Evolutionary conservation across 2,113 vertebrate genomes (phyloP).

Genomic region (Eidolon helvum): DNA sequence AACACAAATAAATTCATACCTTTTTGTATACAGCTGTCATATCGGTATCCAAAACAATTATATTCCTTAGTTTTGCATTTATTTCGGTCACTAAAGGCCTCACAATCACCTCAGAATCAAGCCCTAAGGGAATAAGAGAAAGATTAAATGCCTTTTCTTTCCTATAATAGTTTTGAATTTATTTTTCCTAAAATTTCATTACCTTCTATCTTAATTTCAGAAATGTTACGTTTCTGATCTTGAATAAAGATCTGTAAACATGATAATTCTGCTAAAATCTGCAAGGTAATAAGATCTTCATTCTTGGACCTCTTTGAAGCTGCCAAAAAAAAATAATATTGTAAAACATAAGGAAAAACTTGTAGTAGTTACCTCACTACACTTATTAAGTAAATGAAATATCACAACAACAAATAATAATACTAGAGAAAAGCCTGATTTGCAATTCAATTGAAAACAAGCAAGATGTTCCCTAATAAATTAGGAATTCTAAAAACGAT

Average conservation of each 20-base stretch:
- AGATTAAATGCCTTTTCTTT: background rate
- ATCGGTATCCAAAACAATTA: slow-evolving; percentile 93
- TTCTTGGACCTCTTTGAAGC: slow-evolving; percentile 88
- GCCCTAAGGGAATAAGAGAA: slow-evolving; percentile 82
- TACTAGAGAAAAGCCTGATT: background rate
- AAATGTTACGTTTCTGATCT: slow-evolving; percentile 91
- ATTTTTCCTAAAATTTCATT: slow-evolving; percentile 56
- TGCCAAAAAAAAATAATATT: slow-evolving; percentile 66
- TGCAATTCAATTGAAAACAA: background rate
- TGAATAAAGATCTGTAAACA: slow-evolving; percentile 94
- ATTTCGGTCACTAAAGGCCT: slow-evolving; percentile 90
- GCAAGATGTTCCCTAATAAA: background rate
- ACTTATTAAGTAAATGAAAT: background rate
- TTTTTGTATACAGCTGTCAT: slow-evolving; percentile 93
- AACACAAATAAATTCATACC: slow-evolving; percentile 81
- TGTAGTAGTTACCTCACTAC: background rate
- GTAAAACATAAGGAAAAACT: slow-evolving; percentile 34
- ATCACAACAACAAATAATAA: background rate
- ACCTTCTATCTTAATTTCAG: slow-evolving; percentile 97
- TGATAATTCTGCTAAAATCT: slow-evolving; percentile 92
- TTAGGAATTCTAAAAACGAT: background rate
- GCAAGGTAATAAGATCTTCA: slow-evolving; percentile 91
- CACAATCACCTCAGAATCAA: slow-evolving; percentile 93
- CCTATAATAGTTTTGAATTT: background rate
- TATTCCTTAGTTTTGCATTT: slow-evolving; percentile 93